These are phyloP conservation scores for Falco berigora DNA, from an alignment of 2,797 vertebrate genomes.

Conservation along the genomic window DNA sequence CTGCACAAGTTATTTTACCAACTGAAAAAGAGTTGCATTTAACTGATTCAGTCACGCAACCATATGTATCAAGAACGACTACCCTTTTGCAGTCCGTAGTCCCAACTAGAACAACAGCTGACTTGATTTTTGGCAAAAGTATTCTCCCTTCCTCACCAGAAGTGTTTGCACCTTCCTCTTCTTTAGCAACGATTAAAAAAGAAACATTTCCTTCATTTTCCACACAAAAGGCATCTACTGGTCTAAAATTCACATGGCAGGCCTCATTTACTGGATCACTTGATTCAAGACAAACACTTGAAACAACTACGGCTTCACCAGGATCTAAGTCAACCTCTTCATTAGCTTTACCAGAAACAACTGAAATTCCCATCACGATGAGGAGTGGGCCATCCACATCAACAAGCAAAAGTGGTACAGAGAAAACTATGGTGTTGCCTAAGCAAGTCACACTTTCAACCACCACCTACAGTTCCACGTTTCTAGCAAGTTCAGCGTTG, in stretches of 20 bases:
- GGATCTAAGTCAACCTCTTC: neutral
- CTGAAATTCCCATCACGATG: neutral
- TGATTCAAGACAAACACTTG: neutral
- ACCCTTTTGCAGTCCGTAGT: slow-evolving; percentile 8
- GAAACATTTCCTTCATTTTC: neutral
- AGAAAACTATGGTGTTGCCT: neutral
- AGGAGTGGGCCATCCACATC: neutral
- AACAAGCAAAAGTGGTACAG: neutral
- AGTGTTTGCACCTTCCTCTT: neutral
- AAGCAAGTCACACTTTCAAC: slow-evolving; percentile 40
- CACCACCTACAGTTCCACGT: neutral
- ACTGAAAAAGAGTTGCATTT: neutral
- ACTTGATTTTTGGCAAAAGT: neutral
- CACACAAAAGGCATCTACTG: neutral
- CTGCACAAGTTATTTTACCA: neutral
- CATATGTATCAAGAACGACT: neutral
- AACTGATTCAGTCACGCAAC: slow-evolving; percentile 8
- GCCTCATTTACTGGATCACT: neutral
- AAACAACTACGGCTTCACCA: neutral
- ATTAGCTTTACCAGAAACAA: neutral
- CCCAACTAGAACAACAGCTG: neutral
- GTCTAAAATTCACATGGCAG: neutral
- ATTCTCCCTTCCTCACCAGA: slow-evolving; percentile 14
- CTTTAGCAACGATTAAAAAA: neutral
- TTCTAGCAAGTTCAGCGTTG: neutral